These are phyloP conservation scores for Prunella strophiata DNA, from an alignment of 2,797 vertebrate species.

Conservation along the genomic window DNA sequence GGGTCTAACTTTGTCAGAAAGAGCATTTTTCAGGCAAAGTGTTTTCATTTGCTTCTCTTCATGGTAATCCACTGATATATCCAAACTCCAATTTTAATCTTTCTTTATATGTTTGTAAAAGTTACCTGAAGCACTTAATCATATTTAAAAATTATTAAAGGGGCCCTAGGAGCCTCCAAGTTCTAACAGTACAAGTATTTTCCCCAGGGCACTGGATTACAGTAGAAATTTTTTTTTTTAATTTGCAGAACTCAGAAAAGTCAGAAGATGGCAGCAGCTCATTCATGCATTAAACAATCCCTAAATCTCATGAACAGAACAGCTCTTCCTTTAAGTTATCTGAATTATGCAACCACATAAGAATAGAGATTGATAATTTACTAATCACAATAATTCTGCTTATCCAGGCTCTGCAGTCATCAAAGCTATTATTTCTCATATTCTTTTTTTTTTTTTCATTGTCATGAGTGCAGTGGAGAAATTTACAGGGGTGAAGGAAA, in stretches of 20 bases:
- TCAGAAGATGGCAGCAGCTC: slow-evolving; percentile 76
- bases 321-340: slow-evolving; percentile 49
- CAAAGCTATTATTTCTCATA: not conserved
- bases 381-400: slow-evolving; percentile 19
- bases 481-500: not conserved
- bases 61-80: not conserved
- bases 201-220: slow-evolving; percentile 21
- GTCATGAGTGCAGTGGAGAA: not conserved
- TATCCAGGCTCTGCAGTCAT: not conserved
- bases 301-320: slow-evolving; percentile 35
- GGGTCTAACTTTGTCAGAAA: not conserved
- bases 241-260: slow-evolving; percentile 73
- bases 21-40: not conserved
- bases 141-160: not conserved
- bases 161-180: not conserved
- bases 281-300: slow-evolving; percentile 64
- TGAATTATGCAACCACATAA: slow-evolving; percentile 39
- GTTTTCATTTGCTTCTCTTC: not conserved
- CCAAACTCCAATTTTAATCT: not conserved
- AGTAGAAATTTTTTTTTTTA: slow-evolving; percentile 44
- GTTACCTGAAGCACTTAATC: not conserved
- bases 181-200: slow-evolving; percentile 34
- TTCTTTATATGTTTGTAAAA: not conserved
- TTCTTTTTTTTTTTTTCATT: not conserved
- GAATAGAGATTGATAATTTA: slow-evolving; percentile 36